Evolutionary conservation across 2,888 invertebrate genomes (phyloP), one percentile per base, ranked within the genome.

Genomic region (Melanargia galathea): DNA sequence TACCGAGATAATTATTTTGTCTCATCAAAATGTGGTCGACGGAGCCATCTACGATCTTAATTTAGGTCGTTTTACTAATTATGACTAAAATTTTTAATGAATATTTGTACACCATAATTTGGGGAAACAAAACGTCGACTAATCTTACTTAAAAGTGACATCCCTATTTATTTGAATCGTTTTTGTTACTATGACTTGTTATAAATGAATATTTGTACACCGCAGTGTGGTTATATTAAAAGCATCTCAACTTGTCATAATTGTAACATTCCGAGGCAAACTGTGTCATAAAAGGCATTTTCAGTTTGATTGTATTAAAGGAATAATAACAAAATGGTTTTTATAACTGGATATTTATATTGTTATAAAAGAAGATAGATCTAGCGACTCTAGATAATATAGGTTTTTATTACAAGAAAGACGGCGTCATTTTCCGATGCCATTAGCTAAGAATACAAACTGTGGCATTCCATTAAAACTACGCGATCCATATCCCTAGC

Each of bases 361-460:
- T 43, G 10, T 1, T 18, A 26, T 26, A 6, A 43, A 20, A 57
- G 45, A 57, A 46, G 45, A 45, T 45, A 43, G 18, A 45, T 45
- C 20, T 16, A n/a, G 45, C 11, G 24, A 10, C 30, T 33, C 8
- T 24, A 58, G 48, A 24, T 58, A 71, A 35, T 16, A 18, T 76
- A 77, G 71, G 73, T 80, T 80, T 77, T 79, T 79, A 80, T 78
- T 69, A 77, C 75, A 79, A 81, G 78, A 79, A 76, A 80, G 77
- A 77, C 74, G 74, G 70, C 74, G 74, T 75, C 76, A 76, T 76
- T 77, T 76, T 74, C 73, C 73, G 75, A 75, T 78, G 79, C 83
- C 81, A 86, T 87, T 87, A 85, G 82, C 80, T 80, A 81, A 80
- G 83, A 87, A 86, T 79, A 85, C 84, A 84, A 81, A 83, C 82